Conservation (phyloP, 2,113 vertebrate genomes). For the Poeciliopsis prolifica region DNA sequence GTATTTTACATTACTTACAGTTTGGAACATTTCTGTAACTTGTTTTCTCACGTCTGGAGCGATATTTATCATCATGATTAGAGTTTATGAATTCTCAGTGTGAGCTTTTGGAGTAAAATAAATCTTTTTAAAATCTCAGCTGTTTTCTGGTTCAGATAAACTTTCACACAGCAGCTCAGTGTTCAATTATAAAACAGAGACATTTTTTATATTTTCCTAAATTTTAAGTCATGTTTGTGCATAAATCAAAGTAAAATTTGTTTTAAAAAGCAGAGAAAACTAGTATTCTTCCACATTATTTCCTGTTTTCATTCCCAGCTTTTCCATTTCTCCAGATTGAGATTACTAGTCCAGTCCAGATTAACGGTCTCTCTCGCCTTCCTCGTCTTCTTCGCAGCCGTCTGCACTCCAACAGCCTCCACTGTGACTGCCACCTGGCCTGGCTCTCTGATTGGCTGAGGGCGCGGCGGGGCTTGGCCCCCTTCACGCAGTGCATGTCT, state of each 20-base stretch:
- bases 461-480: constrained; percentile 90
- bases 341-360: background rate
- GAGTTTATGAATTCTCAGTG: background rate
- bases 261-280: background rate
- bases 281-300: background rate
- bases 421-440: constrained; percentile 97
- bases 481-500: constrained; percentile 97
- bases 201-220: background rate
- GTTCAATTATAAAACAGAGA: background rate
- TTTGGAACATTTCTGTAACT: too few relatives aligned
- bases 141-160: too few relatives aligned
- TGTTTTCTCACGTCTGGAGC: too few relatives aligned
- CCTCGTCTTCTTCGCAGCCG: constrained; percentile 77
- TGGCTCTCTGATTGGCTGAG: constrained; percentile 98
- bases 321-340: background rate
- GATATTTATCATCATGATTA: background rate
- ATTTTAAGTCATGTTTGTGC: background rate
- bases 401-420: constrained; percentile 95
- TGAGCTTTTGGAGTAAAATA: too few relatives aligned
- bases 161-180: too few relatives aligned
- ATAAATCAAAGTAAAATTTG: background rate
- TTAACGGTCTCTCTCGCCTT: background rate
- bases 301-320: background rate
- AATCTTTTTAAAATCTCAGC: too few relatives aligned
- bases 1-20: too few relatives aligned